Conservation (phyloP, 2,797 vertebrate genomes). For the Neosalanx taihuensis region DNA sequence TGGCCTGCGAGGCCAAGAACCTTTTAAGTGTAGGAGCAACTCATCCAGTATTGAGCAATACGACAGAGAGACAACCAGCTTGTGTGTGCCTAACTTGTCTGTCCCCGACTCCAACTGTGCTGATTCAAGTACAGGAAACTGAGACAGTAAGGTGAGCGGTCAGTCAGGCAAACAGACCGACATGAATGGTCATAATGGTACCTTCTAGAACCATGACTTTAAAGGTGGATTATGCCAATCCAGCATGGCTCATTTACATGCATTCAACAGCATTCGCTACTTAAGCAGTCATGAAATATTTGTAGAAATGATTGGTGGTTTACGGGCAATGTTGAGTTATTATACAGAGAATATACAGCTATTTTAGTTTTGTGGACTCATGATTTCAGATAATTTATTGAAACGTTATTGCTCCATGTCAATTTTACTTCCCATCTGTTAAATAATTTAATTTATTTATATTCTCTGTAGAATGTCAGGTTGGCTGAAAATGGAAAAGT, state of each 20-base stretch:
- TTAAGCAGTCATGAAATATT: neutral
- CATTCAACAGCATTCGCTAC: neutral
- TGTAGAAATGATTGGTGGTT: neutral
- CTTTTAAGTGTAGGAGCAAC: neutral
- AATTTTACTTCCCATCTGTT: neutral
- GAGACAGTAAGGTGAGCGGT: neutral
- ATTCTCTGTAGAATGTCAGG: neutral
- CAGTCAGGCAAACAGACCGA: neutral
- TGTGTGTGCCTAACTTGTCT: neutral
- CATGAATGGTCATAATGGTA: neutral
- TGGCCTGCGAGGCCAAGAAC: neutral
- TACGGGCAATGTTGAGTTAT: neutral
- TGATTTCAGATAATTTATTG: neutral
- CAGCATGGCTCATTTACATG: neutral
- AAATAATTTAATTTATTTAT: neutral
- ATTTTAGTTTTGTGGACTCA: neutral
- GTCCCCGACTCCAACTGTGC: neutral
- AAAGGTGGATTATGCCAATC: neutral
- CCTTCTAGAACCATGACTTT: neutral
- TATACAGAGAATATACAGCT: neutral
- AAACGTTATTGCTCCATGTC: neutral
- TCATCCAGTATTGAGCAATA: neutral
- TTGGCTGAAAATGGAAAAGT: neutral
- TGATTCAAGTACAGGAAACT: neutral
- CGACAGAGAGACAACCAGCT: neutral